These are phyloP conservation scores for Spodoptera exigua DNA, from an alignment of 2,888 invertebrate genomes.

Conservation along the genomic window DNA sequence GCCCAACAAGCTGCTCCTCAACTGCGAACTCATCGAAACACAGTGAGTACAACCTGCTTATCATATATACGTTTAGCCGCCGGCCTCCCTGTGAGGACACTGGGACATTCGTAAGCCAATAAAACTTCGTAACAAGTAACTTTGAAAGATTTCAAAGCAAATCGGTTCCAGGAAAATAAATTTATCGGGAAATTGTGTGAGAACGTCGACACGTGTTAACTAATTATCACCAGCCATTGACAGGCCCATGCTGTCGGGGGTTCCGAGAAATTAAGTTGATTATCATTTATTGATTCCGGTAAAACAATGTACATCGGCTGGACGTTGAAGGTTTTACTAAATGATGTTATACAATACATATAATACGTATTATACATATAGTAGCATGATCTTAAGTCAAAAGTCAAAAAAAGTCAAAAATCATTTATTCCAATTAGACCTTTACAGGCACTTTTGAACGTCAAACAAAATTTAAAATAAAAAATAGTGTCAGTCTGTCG, in stretches of 20 bases:
- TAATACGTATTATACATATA: too few species aligned
- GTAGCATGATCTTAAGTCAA: too few species aligned
- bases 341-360: too few species aligned
- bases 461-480: too few species aligned
- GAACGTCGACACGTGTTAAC: slow-evolving; percentile 27
- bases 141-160: slow-evolving; percentile 4
- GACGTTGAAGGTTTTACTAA: too few species aligned
- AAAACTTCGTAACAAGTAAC: not conserved
- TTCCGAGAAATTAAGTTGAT: slow-evolving; percentile 46
- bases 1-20: slow-evolving; percentile 91
- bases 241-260: slow-evolving; percentile 1
- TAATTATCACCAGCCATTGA: slow-evolving; percentile 21
- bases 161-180: slow-evolving; percentile 11
- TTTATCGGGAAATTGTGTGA: slow-evolving; percentile 22
- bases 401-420: too few species aligned
- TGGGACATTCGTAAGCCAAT: not conserved
- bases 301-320: slow-evolving; percentile 6
- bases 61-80: not conserved
- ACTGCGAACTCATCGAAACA: slow-evolving; percentile 95
- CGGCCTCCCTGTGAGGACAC: not conserved
- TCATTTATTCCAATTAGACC: too few species aligned
- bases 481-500: too few species aligned
- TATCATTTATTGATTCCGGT: slow-evolving; percentile 28
- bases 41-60: slow-evolving; percentile 91
- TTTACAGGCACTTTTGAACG: too few species aligned